Base-by-base conservation (phyloP, 2,888 invertebrate species). In the Acrobasis suavella region DNA sequence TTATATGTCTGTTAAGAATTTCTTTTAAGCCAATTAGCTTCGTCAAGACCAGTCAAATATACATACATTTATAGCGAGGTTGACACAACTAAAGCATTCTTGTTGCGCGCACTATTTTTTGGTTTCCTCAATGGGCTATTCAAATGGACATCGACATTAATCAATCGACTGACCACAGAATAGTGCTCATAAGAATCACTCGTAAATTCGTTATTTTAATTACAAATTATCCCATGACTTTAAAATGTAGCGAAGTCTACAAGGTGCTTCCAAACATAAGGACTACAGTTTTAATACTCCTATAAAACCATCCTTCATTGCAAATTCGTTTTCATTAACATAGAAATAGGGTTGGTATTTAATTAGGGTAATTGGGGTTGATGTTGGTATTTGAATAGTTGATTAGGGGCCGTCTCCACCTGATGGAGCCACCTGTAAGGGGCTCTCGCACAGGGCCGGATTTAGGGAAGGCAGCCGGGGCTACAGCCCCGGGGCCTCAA, bases 381-480 rank as follows among this genome's bases (percentile, higher is more conserved):
- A 62, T 17, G 50, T 59, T 68, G 59, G 58, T 52, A 52, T 58
- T 46, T 49, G 64, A 59, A 70, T 67, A 64, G 63, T 67, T 69
- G 67, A 71, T 77, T 81, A 81, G 83, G 83, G 86, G 78, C 77
- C 67, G 72, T 64, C 67, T 72, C 72, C 86, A 89, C 87, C 86
- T 87, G 89, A 85, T 82, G 65, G 58, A 7, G 71, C 81, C 87
- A 87, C 85, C 87, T 86, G 86, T 85, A 84, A 60, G 72, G 86
- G 86, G 87, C 87, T 77, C 79, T 85, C 81, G 86, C 86, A n/a
- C n/a, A n/a, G n/a, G n/a, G n/a, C n/a, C n/a, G n/a, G n/a, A n/a
- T n/a, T n/a, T n/a, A n/a, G n/a, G n/a, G n/a, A n/a, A n/a, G n/a
- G n/a, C n/a, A n/a, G n/a, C n/a, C n/a, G n/a, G n/a, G n/a, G n/a